Evolutionary conservation across 2,888 invertebrate species (phyloP).

Genomic region (Ephialtes manifestator): DNA sequence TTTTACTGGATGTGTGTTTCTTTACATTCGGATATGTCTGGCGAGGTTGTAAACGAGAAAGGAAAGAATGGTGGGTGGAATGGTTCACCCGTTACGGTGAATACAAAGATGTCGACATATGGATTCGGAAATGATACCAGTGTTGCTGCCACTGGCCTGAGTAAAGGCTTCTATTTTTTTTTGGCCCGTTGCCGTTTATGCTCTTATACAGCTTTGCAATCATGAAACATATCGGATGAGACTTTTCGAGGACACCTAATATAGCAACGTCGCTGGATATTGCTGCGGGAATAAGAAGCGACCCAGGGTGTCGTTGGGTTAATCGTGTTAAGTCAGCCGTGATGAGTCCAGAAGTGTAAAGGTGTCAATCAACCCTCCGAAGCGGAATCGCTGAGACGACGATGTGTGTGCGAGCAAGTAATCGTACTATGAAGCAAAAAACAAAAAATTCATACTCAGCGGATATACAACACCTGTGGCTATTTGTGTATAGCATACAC

Average conservation of each 20-base stretch:
- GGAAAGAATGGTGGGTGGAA: conserved; percentile 51
- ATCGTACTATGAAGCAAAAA: conserved; percentile 5
- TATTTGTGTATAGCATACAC: neutral
- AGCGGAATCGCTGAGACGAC: conserved; percentile 35
- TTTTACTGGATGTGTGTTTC: conserved; percentile 34
- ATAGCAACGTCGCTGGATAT: neutral
- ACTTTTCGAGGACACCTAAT: conserved; percentile 12
- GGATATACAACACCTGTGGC: conserved; percentile 20
- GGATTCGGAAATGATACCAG: conserved; percentile 6
- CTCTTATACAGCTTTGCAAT: neutral
- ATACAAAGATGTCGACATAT: conserved; percentile 49
- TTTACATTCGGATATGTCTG: conserved; percentile 16
- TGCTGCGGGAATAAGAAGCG: conserved; percentile 2
- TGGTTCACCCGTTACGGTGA: conserved; percentile 28
- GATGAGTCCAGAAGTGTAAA: conserved; percentile 46
- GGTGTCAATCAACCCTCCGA: conserved; percentile 40
- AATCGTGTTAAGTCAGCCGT: conserved; percentile 48
- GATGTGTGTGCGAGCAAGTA: neutral
- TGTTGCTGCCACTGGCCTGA: neutral
- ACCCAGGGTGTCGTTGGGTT: conserved; percentile 36
- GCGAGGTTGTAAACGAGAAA: conserved; percentile 33
- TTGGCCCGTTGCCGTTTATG: neutral
- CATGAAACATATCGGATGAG: conserved; percentile 9
- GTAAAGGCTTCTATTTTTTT: conserved; percentile 27
- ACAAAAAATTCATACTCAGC: conserved; percentile 38